Conservation (phyloP, 2,888 invertebrate genomes). For the Orthosia cruda region DNA sequence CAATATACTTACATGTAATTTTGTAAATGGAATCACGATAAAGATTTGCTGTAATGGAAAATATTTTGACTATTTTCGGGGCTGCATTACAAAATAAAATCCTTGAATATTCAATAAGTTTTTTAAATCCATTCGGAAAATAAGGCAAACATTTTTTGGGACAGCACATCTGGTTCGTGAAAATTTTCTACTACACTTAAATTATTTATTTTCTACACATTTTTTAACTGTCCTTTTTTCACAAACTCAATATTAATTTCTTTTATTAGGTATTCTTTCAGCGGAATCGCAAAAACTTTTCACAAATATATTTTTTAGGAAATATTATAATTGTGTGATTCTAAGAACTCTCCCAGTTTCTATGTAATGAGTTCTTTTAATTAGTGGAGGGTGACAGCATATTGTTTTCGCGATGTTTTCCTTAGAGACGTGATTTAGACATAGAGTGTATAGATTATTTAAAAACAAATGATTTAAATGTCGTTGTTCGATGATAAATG, state of each 20-base stretch:
- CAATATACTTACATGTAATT: neutral
- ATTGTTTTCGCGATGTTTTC: constrained; percentile 68
- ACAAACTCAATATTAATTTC: neutral
- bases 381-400: constrained; percentile 31
- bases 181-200: constrained; percentile 3
- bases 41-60: neutral
- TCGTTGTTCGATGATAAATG: constrained; percentile 87
- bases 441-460: constrained; percentile 56
- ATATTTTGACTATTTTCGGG: neutral
- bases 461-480: constrained; percentile 77
- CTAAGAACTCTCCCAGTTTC: neutral
- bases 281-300: neutral
- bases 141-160: neutral
- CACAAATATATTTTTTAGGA: neutral
- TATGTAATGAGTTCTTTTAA: constrained; percentile 22
- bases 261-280: constrained; percentile 6
- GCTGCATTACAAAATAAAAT: neutral
- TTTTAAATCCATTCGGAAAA: neutral
- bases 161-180: constrained; percentile 6
- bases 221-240: constrained; percentile 1
- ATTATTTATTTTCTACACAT: neutral
- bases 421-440: constrained; percentile 63
- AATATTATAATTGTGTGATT: neutral
- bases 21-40: neutral
- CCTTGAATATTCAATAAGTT: neutral